Base-by-base conservation (phyloP, 2,797 vertebrate genomes). In the Nyctibius grandis region DNA sequence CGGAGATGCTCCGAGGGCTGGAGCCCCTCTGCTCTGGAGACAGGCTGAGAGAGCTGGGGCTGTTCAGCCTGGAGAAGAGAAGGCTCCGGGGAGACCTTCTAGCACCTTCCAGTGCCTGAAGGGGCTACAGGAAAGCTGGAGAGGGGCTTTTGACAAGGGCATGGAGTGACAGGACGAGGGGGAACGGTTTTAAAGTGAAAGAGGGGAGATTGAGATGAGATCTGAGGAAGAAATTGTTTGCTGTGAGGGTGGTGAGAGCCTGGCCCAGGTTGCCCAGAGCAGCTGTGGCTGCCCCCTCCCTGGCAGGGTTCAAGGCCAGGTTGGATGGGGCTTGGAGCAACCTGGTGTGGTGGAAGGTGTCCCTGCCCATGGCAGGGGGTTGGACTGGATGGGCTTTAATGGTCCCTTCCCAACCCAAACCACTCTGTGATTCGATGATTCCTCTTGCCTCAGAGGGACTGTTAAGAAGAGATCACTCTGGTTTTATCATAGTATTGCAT, bases 361-460 rank as follows among this genome's bases (percentile, higher is more conserved):
- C 48, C 77, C 91, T 82, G 48, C 29, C 3, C 11, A 1, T 10
- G 34, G 59, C 38, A 53, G 44, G 42, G 64, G 25, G 3, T 26
- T 15, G 38, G 10, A 15, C 16, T 13, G 5, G 40, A 0, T 5
- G 61, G 3, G 0, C 15, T 56, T 3, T 19, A 1, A 14, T n/a
- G 6, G 7, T 11, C 44, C 9, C 16, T 89, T 18, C 33, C 36
- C 1, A 15, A 15, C 18, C 20, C 74, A 34, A 40, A 48, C 34
- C 31, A 1, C 2, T 7, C 36, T 3, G 1, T 9, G 40, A 19
- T 28, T 34, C 2, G 0, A 2, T 44, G 56, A 18, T 34, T 64
- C 11, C 15, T 36, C 16, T 33, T 63, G 28, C 54, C 64, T 22
- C 26, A 40, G 47, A 53, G 28, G 47, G 23, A 5, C 59, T 16